A percentile compares a stretch with the other conserved stretches of the same genome.
Conservation (phyloP, 2,888 invertebrate species). For the Spicauda simplicius region DNA sequence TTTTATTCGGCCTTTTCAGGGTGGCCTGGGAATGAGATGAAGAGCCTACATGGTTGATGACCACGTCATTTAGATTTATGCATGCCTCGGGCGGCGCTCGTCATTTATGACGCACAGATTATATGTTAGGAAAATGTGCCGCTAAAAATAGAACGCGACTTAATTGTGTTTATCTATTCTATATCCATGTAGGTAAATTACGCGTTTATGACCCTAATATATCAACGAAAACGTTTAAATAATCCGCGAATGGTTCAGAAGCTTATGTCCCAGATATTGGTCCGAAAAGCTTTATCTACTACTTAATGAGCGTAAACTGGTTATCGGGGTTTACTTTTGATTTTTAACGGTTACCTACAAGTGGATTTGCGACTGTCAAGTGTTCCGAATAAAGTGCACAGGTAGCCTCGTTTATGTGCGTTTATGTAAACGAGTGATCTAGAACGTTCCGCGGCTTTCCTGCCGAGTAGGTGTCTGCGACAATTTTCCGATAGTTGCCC, state of each 20-base stretch:
- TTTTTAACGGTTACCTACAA: slow-evolving; percentile 24
- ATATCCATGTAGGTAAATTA: background rate
- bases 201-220: background rate
- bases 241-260: slow-evolving; percentile 8
- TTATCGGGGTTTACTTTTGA: slow-evolving; percentile 24
- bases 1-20: slow-evolving; percentile 52
- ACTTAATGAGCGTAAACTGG: slow-evolving; percentile 22
- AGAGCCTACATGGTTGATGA: slow-evolving; percentile 36
- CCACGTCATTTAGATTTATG: slow-evolving; percentile 42
- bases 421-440: slow-evolving; percentile 61
- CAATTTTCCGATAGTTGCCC: slow-evolving; percentile 50
- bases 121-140: slow-evolving; percentile 24
- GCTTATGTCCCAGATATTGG: slow-evolving; percentile 17
- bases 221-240: background rate
- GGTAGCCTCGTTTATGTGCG: slow-evolving; percentile 38
- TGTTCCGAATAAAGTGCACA: slow-evolving; percentile 40
- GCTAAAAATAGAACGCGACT: slow-evolving; percentile 25
- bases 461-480: slow-evolving; percentile 50
- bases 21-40: slow-evolving; percentile 53
- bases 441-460: slow-evolving; percentile 71
- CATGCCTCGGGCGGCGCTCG: slow-evolving; percentile 18
- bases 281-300: slow-evolving; percentile 15
- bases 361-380: slow-evolving; percentile 33
- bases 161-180: background rate
- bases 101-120: slow-evolving; percentile 29